Evolutionary conservation across 2,888 invertebrate species (phyloP).

Genomic region (Lysandra bellargus): DNA sequence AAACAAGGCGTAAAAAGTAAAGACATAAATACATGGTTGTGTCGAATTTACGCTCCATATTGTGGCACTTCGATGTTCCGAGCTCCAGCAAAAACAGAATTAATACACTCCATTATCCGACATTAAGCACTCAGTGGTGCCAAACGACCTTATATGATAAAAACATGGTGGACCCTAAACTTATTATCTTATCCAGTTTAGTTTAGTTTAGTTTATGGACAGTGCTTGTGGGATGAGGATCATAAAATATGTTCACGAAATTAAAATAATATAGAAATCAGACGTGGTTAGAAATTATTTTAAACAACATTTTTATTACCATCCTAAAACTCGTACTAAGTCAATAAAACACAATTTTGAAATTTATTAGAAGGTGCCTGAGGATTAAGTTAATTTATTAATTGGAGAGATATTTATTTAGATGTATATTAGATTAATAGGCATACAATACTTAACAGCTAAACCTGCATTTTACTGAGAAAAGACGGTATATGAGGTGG

Average conservation of each 20-base stretch:
- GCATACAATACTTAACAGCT: too few species aligned
- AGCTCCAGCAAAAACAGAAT: constrained; percentile 55
- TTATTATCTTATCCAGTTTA: constrained; percentile 36
- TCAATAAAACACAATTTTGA: too few species aligned
- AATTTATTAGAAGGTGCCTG: too few species aligned
- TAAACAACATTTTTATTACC: too few species aligned
- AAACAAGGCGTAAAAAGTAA: not conserved
- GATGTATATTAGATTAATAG: too few species aligned
- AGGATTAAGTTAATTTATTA: too few species aligned
- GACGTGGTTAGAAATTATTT: not conserved
- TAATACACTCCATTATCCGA: constrained; percentile 73
- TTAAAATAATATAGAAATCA: not conserved
- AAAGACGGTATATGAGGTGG: too few species aligned
- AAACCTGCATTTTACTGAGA: too few species aligned
- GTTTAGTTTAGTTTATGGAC: constrained; percentile 33
- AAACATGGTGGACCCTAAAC: constrained; percentile 49
- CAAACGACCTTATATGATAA: constrained; percentile 65
- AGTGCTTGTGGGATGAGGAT: not conserved
- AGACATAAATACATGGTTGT: constrained; percentile 7
- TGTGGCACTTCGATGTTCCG: constrained; percentile 20
- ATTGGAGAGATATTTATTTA: too few species aligned
- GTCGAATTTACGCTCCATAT: constrained; percentile 22
- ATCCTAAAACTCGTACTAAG: not conserved
- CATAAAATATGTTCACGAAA: not conserved
- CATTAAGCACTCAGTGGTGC: constrained; percentile 71